Base-by-base conservation (phyloP, 2,797 vertebrate genomes). In the Muscicapa comitata region DNA sequence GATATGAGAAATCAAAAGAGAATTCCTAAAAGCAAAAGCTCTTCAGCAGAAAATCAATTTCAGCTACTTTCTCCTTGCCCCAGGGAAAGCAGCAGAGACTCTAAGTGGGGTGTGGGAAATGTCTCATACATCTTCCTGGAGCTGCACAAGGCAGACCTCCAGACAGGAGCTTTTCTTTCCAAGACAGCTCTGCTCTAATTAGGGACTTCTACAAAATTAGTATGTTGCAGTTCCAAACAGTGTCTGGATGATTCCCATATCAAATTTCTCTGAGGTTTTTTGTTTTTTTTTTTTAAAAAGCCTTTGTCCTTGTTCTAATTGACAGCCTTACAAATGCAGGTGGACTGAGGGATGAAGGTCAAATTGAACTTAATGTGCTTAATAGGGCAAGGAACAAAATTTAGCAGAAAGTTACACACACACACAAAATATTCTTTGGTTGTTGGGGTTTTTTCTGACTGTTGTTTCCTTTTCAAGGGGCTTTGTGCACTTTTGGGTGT, bases 21-120 rank as follows among this genome's bases (percentile, higher is more conserved):
- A 91, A 97, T 96, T 95, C 85, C 94, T 96, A 66, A 88, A 94
- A 96, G 91, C 91, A 78, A 80, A 88, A 91, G 85, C 91, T 94
- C 62, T 94, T 82, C 94, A 96, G 87, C 87, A 96, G 94, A 94
- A 97, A 96, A 97, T 96, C 96, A 96, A 97, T 96, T 97, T 96
- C 95, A 96, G 87, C 91, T 95, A 37, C 94, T 96, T 93, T 95
- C 93, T 88, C 93, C 85, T 96, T 86, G 94, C 94, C 95, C 95
- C 93, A 94, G 95, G 95, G 95, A 96, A 91, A 94, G 93, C 94
- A 94, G 62, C 68, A 93, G 79, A 93, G 85, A 78, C 75, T 77
- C 86, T 72, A 55, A 91, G 94, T 62, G 73, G 72, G 62, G 73
- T 94, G 78, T 94, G 95, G 95, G 91, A 91, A 94, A 90, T 33